phyloP scores from a whole-genome alignment of 2,888 invertebrate species.

The Parnassius smintheus region DNA sequence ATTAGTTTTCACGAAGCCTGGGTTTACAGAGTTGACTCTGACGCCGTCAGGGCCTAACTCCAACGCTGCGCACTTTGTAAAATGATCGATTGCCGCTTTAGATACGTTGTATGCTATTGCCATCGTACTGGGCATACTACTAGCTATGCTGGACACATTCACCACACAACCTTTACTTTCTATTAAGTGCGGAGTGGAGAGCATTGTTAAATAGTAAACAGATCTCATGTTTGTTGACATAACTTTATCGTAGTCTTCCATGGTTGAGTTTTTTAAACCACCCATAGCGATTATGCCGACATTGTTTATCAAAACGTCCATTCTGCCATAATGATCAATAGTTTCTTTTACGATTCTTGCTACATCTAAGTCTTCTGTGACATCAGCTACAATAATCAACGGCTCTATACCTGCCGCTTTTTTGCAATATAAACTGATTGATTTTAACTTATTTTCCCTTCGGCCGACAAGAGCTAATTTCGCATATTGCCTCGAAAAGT shows the following conservation, averaged over 20 bases:
- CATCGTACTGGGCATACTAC: constrained; percentile 84
- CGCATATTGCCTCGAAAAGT: constrained; percentile 84
- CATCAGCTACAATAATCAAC: constrained; percentile 82
- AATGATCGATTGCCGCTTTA: constrained; percentile 95
- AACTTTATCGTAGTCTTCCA: constrained; percentile 91
- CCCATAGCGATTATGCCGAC: constrained; percentile 91
- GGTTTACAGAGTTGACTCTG: constrained; percentile 94
- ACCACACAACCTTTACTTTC: constrained; percentile 91
- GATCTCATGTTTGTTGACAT: constrained; percentile 93
- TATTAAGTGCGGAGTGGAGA: constrained; percentile 91
- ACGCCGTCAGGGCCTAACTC: constrained; percentile 90
- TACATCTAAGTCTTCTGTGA: constrained; percentile 85
- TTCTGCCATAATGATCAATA: constrained; percentile 83
- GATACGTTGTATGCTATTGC: constrained; percentile 94
- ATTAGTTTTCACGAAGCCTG: constrained; percentile 95
- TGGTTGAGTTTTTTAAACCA: constrained; percentile 88
- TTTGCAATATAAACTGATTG: constrained; percentile 73
- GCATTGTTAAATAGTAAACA: constrained; percentile 89
- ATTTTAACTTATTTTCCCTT: constrained; percentile 58
- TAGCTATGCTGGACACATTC: constrained; percentile 94
- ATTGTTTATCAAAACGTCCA: constrained; percentile 92
- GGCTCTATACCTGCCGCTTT: constrained; percentile 79
- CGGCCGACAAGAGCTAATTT: constrained; percentile 83
- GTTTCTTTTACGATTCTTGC: constrained; percentile 85
- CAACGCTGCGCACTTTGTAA: constrained; percentile 94